Conservation (phyloP, 2,113 vertebrate species). For the Mungos mungo region DNA sequence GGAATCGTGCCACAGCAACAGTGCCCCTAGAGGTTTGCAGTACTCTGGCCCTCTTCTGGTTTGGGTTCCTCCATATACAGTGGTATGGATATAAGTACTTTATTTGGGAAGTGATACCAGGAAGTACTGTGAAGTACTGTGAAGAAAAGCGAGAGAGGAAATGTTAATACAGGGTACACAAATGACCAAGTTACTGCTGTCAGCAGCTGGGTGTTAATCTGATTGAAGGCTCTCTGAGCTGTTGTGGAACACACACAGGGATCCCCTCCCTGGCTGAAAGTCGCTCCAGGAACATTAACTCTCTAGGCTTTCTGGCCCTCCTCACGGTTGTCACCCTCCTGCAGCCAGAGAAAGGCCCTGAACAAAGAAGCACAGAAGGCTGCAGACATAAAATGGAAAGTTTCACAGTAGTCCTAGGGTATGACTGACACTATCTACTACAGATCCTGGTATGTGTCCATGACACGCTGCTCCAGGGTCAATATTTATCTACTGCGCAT, state of each 20-base stretch:
- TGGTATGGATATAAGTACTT: neutral
- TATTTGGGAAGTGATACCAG: neutral
- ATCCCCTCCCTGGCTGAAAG: neutral
- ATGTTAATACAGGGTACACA: neutral
- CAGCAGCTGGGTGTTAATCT: neutral
- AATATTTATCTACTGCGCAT: neutral
- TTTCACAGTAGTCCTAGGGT: neutral
- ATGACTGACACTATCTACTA: neutral
- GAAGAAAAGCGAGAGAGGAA: neutral
- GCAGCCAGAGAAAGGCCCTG: neutral
- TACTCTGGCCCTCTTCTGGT: neutral
- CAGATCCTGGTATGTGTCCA: neutral
- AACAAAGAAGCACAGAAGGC: neutral
- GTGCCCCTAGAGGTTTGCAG: neutral
- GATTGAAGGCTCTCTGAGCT: neutral
- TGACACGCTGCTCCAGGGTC: neutral
- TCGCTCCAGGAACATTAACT: neutral
- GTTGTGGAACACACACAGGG: neutral
- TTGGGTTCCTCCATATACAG: neutral
- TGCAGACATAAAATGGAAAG: neutral
- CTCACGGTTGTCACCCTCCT: neutral
- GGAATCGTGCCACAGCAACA: neutral
- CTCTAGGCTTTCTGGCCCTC: neutral
- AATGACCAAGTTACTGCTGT: neutral
- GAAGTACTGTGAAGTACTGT: neutral